Evolutionary conservation across 2,888 invertebrate genomes (phyloP).

Genomic region (Cataglyphis altisquamis): DNA sequence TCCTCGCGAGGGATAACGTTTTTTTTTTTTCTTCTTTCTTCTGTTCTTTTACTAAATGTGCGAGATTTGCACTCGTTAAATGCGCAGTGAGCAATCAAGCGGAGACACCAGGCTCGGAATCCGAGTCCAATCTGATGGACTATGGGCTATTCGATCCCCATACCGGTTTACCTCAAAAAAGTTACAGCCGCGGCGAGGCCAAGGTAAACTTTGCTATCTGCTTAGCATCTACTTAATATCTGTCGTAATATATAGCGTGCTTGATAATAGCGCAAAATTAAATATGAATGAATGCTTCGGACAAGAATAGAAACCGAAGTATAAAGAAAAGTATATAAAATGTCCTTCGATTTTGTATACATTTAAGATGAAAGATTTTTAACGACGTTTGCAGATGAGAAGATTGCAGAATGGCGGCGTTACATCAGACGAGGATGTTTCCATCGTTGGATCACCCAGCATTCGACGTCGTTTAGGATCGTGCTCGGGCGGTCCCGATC

Average conservation of each 20-base stretch:
- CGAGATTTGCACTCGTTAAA: slow-evolving; percentile 6
- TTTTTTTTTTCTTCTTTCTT: not conserved
- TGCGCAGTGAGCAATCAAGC: slow-evolving; percentile 89
- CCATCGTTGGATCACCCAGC: slow-evolving; percentile 90
- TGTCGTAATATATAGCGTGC: not conserved
- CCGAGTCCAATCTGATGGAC: slow-evolving; percentile 92
- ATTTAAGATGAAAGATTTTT: not conserved
- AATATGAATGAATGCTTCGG: not conserved
- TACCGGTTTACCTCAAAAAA: slow-evolving; percentile 88
- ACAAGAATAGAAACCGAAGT: not conserved
- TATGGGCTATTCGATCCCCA: slow-evolving; percentile 92
- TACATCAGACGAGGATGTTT: slow-evolving; percentile 89
- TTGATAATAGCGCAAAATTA: not conserved
- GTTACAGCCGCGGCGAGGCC: slow-evolving; percentile 83
- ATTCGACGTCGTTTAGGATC: slow-evolving; percentile 90
- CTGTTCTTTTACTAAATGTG: not conserved
- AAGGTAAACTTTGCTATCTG: slow-evolving; percentile 78
- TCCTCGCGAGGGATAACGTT: not conserved
- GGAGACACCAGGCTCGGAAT: slow-evolving; percentile 91
- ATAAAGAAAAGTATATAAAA: not conserved
- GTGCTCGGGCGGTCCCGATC: slow-evolving; percentile 85
- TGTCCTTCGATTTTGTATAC: not conserved
- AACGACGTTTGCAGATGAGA: slow-evolving; percentile 80
- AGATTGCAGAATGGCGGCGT: slow-evolving; percentile 87
- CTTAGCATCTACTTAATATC: not conserved